Evolutionary conservation across 2,797 vertebrate species (phyloP).

Genomic region (Phoeniculus purpureus): DNA sequence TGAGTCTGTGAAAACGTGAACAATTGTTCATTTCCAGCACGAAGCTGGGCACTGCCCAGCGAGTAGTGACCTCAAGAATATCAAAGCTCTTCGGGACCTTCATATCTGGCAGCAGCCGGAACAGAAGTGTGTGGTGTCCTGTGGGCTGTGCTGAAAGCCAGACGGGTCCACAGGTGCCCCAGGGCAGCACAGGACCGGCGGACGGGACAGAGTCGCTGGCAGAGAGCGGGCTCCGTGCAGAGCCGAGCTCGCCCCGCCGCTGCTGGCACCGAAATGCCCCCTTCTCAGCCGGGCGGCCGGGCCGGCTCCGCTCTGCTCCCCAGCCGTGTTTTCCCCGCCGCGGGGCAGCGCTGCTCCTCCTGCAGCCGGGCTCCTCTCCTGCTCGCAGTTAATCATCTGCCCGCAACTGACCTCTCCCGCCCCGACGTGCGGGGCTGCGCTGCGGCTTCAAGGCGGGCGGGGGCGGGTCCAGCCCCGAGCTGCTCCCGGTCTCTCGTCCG

Average conservation of each 20-base stretch:
- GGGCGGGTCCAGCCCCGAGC: constrained; percentile 60
- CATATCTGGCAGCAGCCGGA: background rate
- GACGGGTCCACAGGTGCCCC: background rate
- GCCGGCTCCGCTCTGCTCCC: fast-evolving
- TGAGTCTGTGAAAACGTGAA: background rate
- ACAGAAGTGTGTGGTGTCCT: background rate
- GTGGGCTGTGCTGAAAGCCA: background rate
- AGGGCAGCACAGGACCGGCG: fast-evolving
- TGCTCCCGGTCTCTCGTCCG: background rate
- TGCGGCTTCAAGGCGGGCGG: constrained; percentile 75
- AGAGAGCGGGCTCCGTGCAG: fast-evolving
- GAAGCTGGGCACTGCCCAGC: background rate
- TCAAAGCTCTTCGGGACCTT: background rate
- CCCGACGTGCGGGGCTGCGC: background rate
- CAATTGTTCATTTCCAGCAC: background rate
- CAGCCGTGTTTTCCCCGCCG: background rate
- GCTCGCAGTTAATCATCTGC: background rate
- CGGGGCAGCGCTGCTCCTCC: background rate
- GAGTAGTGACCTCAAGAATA: too few relatives aligned
- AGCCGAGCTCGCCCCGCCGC: background rate
- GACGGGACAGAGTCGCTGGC: background rate
- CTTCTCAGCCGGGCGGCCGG: fast-evolving
- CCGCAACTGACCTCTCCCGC: background rate
- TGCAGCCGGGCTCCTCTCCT: background rate
- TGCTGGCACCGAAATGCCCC: fast-evolving